Evolutionary conservation across 2,113 vertebrate genomes (phyloP), one percentile per base, ranked within the genome.

Genomic region (Syrrhaptes paradoxus): DNA sequence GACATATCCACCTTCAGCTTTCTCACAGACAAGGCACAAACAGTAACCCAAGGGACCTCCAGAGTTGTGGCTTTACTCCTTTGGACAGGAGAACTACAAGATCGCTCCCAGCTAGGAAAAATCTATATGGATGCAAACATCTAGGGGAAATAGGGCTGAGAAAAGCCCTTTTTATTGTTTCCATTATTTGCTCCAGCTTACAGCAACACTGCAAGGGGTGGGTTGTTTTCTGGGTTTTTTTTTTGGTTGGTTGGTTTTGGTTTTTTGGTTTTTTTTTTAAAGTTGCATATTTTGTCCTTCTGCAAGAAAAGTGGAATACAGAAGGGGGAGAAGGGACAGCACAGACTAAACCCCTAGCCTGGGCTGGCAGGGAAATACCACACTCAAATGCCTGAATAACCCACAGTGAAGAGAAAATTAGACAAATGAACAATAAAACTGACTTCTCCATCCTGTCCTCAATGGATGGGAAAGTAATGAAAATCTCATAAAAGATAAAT

Each of bases 401-500:
- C 86, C 86, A 72, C 66, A 57, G 68, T 5, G 28, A 97, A 86
- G 71, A 88, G 85, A 49, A 97, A 74, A 96, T 96, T 82, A 97
- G 87, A 96, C 65, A 97, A 97, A 97, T 90, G 85, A 85, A 96
- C 31, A 67, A 88, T 95, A 95, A 96, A 93, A 91, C 77, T 85
- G 89, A 95, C 68, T 80, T 71, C 74, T 95, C 71, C 70, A 55
- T 95, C 82, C 90, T 71, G 62, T 89, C 85, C 82, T 93, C 91
- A 78, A 43, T 8, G 62, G 84, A 91, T 71, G 31, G 81, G 66
- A 75, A 96, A 96, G 82, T 90, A 96, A 97, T 96, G 90, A 96
- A 97, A 96, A 95, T 87, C 62, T 94, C 87, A 87, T 74, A 76
- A 95, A 96, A 95, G 93, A 96, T 90, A 85, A 86, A 97, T 90